A percentile compares a stretch with the other conserved stretches of the same genome.
Conservation (phyloP, 2,888 invertebrate species). For the Andrena chrysosceles region DNA sequence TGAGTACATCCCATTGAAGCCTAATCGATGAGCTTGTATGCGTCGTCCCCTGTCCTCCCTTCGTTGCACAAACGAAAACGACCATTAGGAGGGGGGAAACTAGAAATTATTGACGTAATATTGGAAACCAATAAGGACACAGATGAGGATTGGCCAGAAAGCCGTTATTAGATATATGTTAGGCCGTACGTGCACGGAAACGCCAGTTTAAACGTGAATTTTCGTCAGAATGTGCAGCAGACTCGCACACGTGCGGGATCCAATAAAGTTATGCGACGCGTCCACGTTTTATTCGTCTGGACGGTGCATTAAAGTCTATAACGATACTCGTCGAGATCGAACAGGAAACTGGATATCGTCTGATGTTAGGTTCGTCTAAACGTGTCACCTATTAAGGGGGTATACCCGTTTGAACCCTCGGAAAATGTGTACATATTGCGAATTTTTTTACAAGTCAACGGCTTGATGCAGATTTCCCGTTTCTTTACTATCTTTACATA, state of each 20-base stretch:
- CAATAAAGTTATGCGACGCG: slow-evolving; percentile 61
- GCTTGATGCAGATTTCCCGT: too few relatives aligned
- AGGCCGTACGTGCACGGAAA: slow-evolving; percentile 49
- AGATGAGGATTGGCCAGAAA: slow-evolving; percentile 66
- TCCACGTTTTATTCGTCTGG: slow-evolving; percentile 35
- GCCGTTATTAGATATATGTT: slow-evolving; percentile 67
- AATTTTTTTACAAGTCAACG: too few relatives aligned
- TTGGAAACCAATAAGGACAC: slow-evolving; percentile 72
- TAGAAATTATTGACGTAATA: slow-evolving; percentile 71
- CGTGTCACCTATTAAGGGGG: not conserved
- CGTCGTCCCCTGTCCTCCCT: not conserved
- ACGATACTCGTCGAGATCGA: slow-evolving; percentile 4
- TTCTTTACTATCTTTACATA: too few relatives aligned
- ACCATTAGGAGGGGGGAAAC: slow-evolving; percentile 44
- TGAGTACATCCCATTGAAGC: slow-evolving; percentile 38
- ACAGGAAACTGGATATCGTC: not conserved
- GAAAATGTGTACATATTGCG: too few relatives aligned
- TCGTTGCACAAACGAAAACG: slow-evolving; percentile 46
- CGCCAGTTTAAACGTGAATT: slow-evolving; percentile 57
- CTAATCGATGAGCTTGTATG: slow-evolving; percentile 34
- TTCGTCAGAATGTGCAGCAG: slow-evolving; percentile 39
- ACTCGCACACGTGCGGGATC: slow-evolving; percentile 42
- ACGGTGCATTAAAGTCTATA: slow-evolving; percentile 28
- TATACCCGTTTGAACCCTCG: too few relatives aligned
- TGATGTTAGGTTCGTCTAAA: not conserved